Base-by-base conservation (phyloP, 2,888 invertebrate species). In the Ectemnius continuus region DNA sequence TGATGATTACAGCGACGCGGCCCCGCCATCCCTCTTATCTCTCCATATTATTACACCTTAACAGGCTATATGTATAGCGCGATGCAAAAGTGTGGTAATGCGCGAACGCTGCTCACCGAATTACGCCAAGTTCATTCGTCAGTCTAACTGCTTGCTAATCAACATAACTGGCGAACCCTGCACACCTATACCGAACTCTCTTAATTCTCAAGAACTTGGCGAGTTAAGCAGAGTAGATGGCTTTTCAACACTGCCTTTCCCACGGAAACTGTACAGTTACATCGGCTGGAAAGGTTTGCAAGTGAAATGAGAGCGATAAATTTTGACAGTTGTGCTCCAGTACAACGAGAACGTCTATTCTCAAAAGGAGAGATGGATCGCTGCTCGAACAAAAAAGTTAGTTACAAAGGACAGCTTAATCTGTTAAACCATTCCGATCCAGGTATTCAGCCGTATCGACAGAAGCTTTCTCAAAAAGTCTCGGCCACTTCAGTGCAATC, bases 171-270 rank as follows among this genome's bases (percentile, higher is more conserved):
- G 47, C 57, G 65, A 64, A 36, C 45, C 46, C 45, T 61, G 46
- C 64, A 67, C 45, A 28, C 67, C 28, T 28, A 70, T 59, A 62
- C 18, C 62, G 56, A 71, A 71, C 64, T 69, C 63, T 62, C 52
- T 61, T 36, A 67, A 70, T 62, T 16, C 36, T 36, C 36, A 58
- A 63, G 63, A 58, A 75, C 62, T 56, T 11, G 48, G 52, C 70
- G 18, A 47, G 48, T 57, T 60, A 56, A 58, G 56, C 45, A 66
- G 63, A 71, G 72, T 60, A 62, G 46, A 62, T 23, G 63, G 52
- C 67, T 63, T 36, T 8, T 36, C 8, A 36, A 11, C 36, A 8
- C 36, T 11, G 8, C 36, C 6, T 63, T 52, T 20, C 2, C 4
- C 59, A 28, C 16, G 16, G 57, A 70, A 46, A 8, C 16, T 6